phyloP scores from a whole-genome alignment of 2,888 invertebrate species.

The Rugalucina vietnamica region DNA sequence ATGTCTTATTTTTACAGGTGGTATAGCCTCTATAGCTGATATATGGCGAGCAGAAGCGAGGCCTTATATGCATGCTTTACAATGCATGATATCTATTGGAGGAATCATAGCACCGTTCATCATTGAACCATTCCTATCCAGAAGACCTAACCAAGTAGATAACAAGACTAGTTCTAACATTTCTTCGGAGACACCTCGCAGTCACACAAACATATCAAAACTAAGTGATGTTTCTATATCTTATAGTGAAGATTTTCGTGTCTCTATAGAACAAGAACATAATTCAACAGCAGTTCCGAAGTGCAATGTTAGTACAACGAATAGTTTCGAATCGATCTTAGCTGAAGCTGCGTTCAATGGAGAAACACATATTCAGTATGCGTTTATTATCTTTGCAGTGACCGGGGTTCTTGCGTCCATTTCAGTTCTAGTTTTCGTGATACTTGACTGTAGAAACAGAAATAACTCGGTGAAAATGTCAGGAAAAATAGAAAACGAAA shows the following conservation, averaged over 20 bases:
- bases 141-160: background rate
- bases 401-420: background rate
- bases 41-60: background rate
- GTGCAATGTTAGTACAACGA: no score
- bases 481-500: background rate
- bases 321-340: no score
- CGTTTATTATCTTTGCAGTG: background rate
- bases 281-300: no score
- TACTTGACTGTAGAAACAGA: background rate
- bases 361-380: background rate
- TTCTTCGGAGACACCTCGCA: no score
- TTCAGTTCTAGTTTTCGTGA: background rate
- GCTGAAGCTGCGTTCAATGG: no score
- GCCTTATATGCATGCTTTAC: slow-evolving; percentile 1
- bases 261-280: no score
- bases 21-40: background rate
- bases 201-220: no score
- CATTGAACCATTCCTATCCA: background rate
- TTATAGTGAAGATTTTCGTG: no score
- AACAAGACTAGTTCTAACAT: background rate
- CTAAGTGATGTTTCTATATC: no score
- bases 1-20: background rate
- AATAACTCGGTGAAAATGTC: background rate
- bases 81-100: background rate
- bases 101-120: background rate